Evolutionary conservation across 2,888 invertebrate species (phyloP), one percentile per base, ranked within the genome.

Genomic region (Eupithecia pulchellata): DNA sequence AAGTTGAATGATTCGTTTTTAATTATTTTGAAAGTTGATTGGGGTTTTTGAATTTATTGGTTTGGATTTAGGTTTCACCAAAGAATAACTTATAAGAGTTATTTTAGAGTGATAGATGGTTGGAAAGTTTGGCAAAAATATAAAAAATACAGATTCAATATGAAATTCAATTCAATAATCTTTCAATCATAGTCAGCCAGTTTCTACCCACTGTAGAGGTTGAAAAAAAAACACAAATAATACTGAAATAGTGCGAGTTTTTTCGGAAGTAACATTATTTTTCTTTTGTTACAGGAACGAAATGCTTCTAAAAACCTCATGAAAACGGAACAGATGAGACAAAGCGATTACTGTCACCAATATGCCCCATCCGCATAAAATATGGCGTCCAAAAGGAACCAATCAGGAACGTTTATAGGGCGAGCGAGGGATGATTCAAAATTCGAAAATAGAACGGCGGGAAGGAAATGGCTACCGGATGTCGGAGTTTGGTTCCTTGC

Each of bases 331-430:
- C 86, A 84, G 81, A 87, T 87, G 86, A 79, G 76, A 83, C 80
- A 80, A 82, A 81, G 76, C 66, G 68, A 66, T 65, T 80, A 74
- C 52, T 52, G 25, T 82, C 82, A 83, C 81, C 89, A 91, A 87
- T 88, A 92, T 91, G 91, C 88, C 80, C 87, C 84, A 86, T 78
- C 81, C 78, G 80, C 84, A 86, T 87, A 86, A 88, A 84, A 85
- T 72, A 91, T 91, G 91, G 92, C 91, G 89, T 87, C 84, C 85
- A 87, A 86, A 81, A 79, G 79, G 79, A 79, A 80, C 80, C 80
- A 84, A 84, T 85, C 85, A 76, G 84, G 85, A 85, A 86, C 83
- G 80, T 79, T 89, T 52, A 52, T 52, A 85, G 84, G 82, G 78
- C 88, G 88, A 81, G 76, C 73, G 81, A 83, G 84, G 87, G 87